A percentile compares a stretch with the other conserved stretches of the same genome.
phyloP scores from a whole-genome alignment of 2,888 invertebrate species.

The Hedya salicella region DNA sequence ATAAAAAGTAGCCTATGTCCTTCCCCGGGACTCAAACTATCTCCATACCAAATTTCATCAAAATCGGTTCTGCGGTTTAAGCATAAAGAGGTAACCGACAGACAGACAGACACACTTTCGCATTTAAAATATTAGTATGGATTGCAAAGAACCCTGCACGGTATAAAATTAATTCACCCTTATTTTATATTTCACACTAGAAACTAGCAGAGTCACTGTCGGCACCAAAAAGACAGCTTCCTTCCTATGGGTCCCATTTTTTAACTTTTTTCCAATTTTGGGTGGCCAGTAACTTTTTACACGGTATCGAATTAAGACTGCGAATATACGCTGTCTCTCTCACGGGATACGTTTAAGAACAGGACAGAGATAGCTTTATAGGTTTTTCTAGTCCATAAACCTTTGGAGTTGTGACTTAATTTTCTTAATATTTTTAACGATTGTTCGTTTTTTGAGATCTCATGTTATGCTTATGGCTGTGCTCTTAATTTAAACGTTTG shows the following conservation, averaged over 20 bases:
- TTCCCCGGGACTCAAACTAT: no score
- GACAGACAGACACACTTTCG: no score
- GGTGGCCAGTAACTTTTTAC: constrained; percentile 57
- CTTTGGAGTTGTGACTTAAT: constrained; percentile 70
- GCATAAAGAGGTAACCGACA: no score
- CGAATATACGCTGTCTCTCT: constrained; percentile 45
- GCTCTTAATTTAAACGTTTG: background rate
- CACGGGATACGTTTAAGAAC: constrained; percentile 27
- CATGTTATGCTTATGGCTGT: background rate
- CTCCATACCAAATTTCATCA: no score
- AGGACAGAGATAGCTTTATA: constrained; percentile 33
- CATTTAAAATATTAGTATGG: no score
- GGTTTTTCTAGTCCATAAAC: constrained; percentile 43
- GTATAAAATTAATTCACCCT: background rate
- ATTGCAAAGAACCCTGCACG: constrained; percentile 8
- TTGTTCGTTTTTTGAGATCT: background rate
- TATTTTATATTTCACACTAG: constrained; percentile 25
- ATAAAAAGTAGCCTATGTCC: no score
- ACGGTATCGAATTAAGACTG: constrained; percentile 49
- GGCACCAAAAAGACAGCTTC: constrained; percentile 63
- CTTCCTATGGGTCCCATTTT: constrained; percentile 56
- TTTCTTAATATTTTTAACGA: constrained; percentile 46
- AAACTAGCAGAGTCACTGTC: constrained; percentile 64
- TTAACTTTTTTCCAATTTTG: constrained; percentile 49
- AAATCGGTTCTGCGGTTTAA: no score